phyloP scores from a whole-genome alignment of 2,113 vertebrate genomes.

The Nyctereutes procyonoides region DNA sequence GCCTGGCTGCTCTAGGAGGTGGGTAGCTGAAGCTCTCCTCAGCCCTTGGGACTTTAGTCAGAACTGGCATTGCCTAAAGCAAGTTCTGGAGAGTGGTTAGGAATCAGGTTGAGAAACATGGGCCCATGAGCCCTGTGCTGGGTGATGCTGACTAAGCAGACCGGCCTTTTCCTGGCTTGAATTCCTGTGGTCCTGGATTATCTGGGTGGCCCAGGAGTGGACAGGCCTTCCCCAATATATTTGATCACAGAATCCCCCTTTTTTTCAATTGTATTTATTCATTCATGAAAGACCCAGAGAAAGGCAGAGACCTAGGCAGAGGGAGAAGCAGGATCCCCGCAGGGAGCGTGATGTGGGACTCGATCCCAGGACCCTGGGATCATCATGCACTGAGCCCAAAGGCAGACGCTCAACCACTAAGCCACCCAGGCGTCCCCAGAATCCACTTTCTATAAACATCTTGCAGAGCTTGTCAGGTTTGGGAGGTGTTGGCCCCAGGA shows the following conservation, averaged over 20 bases:
- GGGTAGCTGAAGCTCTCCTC: background rate
- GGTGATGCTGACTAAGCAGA: background rate
- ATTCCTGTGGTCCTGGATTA: background rate
- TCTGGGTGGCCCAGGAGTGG: background rate
- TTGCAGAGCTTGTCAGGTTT: background rate
- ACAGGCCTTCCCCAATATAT: background rate
- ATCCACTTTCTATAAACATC: background rate
- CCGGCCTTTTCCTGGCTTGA: background rate
- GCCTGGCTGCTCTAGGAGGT: background rate
- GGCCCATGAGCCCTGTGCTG: background rate
- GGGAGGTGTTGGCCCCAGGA: rapidly evolving
- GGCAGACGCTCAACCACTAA: too few relatives aligned
- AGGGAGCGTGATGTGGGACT: too few relatives aligned
- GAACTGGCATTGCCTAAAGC: background rate
- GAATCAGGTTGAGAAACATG: background rate
- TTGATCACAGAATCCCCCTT: background rate
- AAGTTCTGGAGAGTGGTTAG: background rate
- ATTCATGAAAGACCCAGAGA: too few relatives aligned
- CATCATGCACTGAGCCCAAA: too few relatives aligned
- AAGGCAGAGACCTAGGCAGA: too few relatives aligned
- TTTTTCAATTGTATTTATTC: too few relatives aligned
- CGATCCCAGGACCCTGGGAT: too few relatives aligned
- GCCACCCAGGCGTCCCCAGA: background rate
- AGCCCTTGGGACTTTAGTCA: background rate
- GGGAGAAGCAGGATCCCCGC: too few relatives aligned